Evolutionary conservation across 2,888 invertebrate genomes (phyloP).

Genomic region (Gisinianus flammeolus): DNA sequence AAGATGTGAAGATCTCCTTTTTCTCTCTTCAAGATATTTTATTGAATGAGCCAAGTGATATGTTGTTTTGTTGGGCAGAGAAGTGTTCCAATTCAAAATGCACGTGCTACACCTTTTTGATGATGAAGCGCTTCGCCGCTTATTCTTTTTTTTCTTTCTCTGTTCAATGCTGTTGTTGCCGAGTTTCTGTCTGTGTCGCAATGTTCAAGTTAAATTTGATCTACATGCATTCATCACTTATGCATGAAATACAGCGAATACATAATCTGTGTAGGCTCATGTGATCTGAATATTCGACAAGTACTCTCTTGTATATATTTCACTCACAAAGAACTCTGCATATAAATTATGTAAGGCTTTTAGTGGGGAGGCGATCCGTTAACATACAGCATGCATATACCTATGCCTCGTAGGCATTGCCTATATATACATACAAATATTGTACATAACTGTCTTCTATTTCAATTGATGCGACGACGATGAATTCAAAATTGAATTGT

Average conservation of each 20-base stretch:
- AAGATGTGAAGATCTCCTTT: not conserved
- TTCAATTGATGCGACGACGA: too few species aligned
- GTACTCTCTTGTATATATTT: not conserved
- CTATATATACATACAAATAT: too few species aligned
- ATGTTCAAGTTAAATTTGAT: not conserved
- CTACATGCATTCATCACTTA: not conserved
- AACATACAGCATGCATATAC: too few species aligned
- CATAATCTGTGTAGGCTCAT: too few species aligned
- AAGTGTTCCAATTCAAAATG: constrained; percentile 31
- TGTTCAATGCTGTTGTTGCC: not conserved
- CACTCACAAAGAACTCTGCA: too few species aligned
- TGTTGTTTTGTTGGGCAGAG: constrained; percentile 15
- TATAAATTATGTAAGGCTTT: too few species aligned
- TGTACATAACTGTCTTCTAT: too few species aligned
- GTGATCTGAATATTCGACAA: too few species aligned
- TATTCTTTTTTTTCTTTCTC: not conserved
- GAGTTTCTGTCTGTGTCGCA: not conserved
- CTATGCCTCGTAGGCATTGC: too few species aligned
- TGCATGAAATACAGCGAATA: not conserved
- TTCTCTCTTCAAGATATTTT: constrained; percentile 21
- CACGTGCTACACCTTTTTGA: constrained; percentile 48
- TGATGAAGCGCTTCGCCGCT: constrained; percentile 38
- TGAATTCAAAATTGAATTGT: too few species aligned
- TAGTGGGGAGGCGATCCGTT: too few species aligned
- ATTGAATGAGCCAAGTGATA: constrained; percentile 24